These are phyloP conservation scores for Myiopsitta monachus DNA, from an alignment of 2,113 vertebrate genomes.

Conservation along the genomic window DNA sequence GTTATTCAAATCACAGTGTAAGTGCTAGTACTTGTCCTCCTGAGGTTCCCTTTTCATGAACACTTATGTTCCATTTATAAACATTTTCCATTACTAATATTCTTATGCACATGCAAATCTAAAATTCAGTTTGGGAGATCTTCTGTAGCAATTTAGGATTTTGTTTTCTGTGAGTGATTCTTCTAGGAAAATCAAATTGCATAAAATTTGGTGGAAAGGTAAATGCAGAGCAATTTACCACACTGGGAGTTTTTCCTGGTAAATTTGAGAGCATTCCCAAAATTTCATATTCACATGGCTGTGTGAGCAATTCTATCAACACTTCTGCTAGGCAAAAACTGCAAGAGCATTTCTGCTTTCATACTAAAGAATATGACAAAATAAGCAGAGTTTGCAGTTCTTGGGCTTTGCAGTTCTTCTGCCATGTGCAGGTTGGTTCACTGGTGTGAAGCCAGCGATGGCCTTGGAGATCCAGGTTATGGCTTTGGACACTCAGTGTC, in stretches of 20 bases:
- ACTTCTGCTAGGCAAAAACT: not conserved
- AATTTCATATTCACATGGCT: not conserved
- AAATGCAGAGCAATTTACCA: not conserved
- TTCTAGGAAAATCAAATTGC: not conserved
- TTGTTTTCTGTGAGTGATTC: not conserved
- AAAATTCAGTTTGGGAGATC: not conserved
- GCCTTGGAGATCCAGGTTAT: not conserved
- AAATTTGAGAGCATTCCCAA: not conserved
- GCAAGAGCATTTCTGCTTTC: not conserved
- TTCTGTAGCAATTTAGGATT: not conserved
- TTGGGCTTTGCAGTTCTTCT: not conserved
- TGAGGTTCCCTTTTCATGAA: not conserved
- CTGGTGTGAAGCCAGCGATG: rapidly evolving
- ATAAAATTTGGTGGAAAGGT: not conserved
- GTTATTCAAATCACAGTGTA: not conserved
- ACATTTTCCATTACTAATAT: not conserved
- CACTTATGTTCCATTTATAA: not conserved
- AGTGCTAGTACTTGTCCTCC: not conserved
- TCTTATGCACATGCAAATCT: not conserved
- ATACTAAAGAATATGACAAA: not conserved
- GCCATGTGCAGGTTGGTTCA: rapidly evolving
- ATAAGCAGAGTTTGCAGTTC: not conserved
- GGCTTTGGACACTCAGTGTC: not conserved
- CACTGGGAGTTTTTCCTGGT: not conserved
- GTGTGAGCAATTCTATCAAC: not conserved